These are phyloP conservation scores for Eupithecia inturbata DNA, from an alignment of 2,888 invertebrate species.

Conservation along the genomic window DNA sequence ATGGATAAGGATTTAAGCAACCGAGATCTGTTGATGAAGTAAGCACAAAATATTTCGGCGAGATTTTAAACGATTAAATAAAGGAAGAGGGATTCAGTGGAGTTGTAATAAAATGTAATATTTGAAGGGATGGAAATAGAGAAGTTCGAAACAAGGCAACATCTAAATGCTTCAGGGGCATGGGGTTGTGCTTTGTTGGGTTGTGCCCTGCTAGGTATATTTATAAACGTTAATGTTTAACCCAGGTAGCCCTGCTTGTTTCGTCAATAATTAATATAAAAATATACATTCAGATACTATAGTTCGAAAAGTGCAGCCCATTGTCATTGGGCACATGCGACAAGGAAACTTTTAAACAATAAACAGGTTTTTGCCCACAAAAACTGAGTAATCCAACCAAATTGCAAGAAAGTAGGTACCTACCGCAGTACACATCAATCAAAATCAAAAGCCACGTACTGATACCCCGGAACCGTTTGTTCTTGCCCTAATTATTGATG, in stretches of 20 bases:
- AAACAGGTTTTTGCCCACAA: constrained; percentile 2
- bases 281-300: not conserved
- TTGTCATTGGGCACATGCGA: not conserved
- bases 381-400: constrained; percentile 15
- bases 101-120: not conserved
- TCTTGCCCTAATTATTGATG: constrained; percentile 65
- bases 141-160: not conserved
- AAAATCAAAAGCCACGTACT: constrained; percentile 36
- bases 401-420: constrained; percentile 23
- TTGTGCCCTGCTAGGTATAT: too few species aligned
- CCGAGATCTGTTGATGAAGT: not conserved
- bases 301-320: not conserved
- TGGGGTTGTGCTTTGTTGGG: too few species aligned
- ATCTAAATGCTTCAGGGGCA: too few species aligned
- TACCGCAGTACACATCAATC: constrained; percentile 46
- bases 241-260: not conserved
- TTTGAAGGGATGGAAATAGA: not conserved
- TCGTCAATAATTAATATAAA: not conserved
- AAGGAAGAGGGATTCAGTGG: not conserved
- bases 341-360: constrained; percentile 5
- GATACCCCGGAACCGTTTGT: constrained; percentile 59
- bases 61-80: not conserved
- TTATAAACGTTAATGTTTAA: too few species aligned
- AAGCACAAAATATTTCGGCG: not conserved
- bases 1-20: not conserved